Evolutionary conservation across 2,797 vertebrate species (phyloP), one percentile per base, ranked within the genome.

Genomic region (Platalea minor): DNA sequence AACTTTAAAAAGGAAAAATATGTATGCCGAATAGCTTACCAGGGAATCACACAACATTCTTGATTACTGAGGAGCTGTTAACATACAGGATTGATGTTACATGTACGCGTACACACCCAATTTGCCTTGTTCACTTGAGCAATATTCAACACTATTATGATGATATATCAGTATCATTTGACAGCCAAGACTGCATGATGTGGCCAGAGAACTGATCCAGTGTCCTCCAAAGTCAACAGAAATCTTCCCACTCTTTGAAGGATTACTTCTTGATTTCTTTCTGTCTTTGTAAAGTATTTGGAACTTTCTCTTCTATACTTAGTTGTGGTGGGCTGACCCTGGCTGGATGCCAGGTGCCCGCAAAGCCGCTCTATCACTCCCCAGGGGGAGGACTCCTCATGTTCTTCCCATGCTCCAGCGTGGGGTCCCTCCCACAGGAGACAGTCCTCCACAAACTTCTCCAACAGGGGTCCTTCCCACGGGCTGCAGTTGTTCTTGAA

Each of bases 21-120:
- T 29, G 18, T 61, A 59, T 0, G 0, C 11, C 24, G n/a, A 89
- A 24, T 9, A 59, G 11, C 25, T 69, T 74, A 35, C 25, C 24
- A 50, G 35, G 41, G 41, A 83, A 56, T 60, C 50, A 51, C 29
- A 51, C 33, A 86, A 19, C 41, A 33, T 56, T 79, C 56, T 50
- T 61, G 23, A 51, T 61, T 56, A 48, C 35, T 23, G 19, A 70
- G 64, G 41, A 65, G 25, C 7, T 56, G 19, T 41, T 61, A 79
- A 79, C 35, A 10, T 39, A 23, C 8, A 65, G 20, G 41, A 79
- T 11, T 65, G 20, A 50, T 65, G 41, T 61, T 61, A 21, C 1
- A 0, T 31, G 7, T 20, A 33, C 0, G 2, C 26, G 31, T 72
- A 63, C 25, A 24, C 3, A 12, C 19, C 13, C 10, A 33, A 12